Base-by-base conservation (phyloP, 1,140 invertebrate genomes). In the Anadara kagoshimensis region DNA sequence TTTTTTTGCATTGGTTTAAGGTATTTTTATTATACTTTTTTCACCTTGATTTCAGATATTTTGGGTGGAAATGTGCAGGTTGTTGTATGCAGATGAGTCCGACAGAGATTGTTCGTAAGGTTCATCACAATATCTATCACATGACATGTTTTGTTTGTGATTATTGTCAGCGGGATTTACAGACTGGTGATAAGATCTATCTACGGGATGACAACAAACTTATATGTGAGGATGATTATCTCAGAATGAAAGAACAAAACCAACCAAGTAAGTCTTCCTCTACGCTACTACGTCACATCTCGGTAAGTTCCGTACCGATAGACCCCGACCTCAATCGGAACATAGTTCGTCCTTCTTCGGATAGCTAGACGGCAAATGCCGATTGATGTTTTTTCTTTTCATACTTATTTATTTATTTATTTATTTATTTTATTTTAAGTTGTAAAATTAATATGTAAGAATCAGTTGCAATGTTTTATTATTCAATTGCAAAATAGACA, bases 161-260 rank as follows among this genome's bases (percentile, higher is more conserved):
- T 2, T 68, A 79, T 14, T 89, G 87, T 61, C 59, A 73, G 11
- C 56, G 43, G 16, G 57, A 80, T 24, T 73, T 88, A 1, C 75
- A 82, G 57, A 87, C 86, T 5, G 87, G 87, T 0, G 87, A 87
- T 44, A 84, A 87, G 70, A 86, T 87, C 68, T 89, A 86, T 66
- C 78, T 87, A 10, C 73, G 87, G 58, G 80, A 81, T 24, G 86
- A 87, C 54, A 80, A 82, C 26, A 83, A 83, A 64, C 78, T 89
- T 12, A 69, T 87, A 20, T 89, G 87, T 69, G 80, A 82, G 29
- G 41, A 58, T 0, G 87, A 89, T 68, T 87, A 83, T 78, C 77
- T 83, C 18, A 78, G 36, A 36, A 20, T 62, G n/a, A 69, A 47
- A 20, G n/a, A 18, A 41, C 45, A 69, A 51, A 57, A 57, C 61